A percentile compares a stretch with the other conserved stretches of the same genome.
Evolutionary conservation across 2,888 invertebrate genomes (phyloP).

Genomic region (Rotaria sp.): DNA sequence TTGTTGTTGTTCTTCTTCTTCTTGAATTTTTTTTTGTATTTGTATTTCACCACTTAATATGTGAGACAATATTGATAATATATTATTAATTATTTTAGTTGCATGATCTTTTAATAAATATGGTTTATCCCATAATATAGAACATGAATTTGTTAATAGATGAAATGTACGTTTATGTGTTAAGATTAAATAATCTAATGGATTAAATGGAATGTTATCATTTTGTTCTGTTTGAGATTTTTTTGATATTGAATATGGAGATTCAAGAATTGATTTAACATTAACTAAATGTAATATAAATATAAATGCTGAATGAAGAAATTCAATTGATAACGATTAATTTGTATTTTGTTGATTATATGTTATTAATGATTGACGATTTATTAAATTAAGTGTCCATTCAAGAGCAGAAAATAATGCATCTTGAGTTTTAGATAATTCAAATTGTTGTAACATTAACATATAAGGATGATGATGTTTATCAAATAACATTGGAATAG

Average conservation of each 20-base stretch:
- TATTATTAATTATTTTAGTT: conserved; percentile 68
- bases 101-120: conserved; percentile 68
- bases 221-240: not conserved
- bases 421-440: conserved; percentile 66
- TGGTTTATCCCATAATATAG: conserved; percentile 68
- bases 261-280: conserved; percentile 65
- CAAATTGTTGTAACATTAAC: conserved; percentile 73
- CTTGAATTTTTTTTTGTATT: conserved; percentile 48
- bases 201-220: conserved; percentile 57
- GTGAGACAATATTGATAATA: conserved; percentile 70
- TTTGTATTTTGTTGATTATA: conserved; percentile 20
- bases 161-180: conserved; percentile 63
- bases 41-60: conserved; percentile 65
- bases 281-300: conserved; percentile 76
- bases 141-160: conserved; percentile 20
- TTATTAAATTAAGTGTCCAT: conserved; percentile 61
- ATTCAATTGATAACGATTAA: conserved; percentile 68
- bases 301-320: conserved; percentile 75
- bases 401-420: conserved; percentile 67
- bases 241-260: not conserved
- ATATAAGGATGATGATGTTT: conserved; percentile 76
- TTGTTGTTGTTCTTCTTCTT: conserved; percentile 44
- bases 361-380: conserved; percentile 60
- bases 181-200: conserved; percentile 67
- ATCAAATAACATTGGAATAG: conserved; percentile 75